Base-by-base conservation (phyloP, 2,113 vertebrate genomes). In the Neofelis nebulosa region DNA sequence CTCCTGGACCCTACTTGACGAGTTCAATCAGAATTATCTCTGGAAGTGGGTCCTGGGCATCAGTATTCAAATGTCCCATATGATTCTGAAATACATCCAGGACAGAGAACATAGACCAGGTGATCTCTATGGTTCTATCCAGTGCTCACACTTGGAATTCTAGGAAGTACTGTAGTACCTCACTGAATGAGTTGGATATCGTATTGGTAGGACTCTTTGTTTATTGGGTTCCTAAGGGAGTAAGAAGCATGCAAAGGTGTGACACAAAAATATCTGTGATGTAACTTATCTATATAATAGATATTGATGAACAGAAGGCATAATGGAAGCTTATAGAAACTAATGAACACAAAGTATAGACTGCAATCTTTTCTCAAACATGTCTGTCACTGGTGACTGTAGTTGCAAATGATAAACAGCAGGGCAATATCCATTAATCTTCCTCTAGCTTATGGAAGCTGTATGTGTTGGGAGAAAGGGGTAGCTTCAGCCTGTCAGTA, bases 291-390 rank as follows among this genome's bases (percentile, higher is more conserved):
- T 94, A 71, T 33, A 14, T 78, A 79, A 93, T 66, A 74, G 8
- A 31, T 89, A 68, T 36, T 41, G 89, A 91, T 76, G 61, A 91
- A 7, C 25, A 65, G 36, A n/a, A 38, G 81, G 68, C 82, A 91
- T 86, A 63, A 86, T 14, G 76, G 50, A 89, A 81, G 66, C 63
- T 50, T 29, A 18, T 38, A 78, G 74, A 74, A 84, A 96, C 92
- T 68, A 63, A 52, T 81, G 83, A 95, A 81, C 73, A 84, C 48
- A 45, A 81, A 87, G 11, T 55, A 45, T 48, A 93, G 89, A 95
- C 61, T 91, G 55, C 31, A 41, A 63, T 76, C 76, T 92, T 91
- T 91, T 91, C 45, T 92, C 63, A 52, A 18, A 16, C 69, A 9
- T 33, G 68, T 18, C 15, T 48, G 2, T 57, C 93, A 73, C 74